Base-by-base conservation (phyloP, 2,888 invertebrate genomes). In the Yponomeuta plumbellus region DNA sequence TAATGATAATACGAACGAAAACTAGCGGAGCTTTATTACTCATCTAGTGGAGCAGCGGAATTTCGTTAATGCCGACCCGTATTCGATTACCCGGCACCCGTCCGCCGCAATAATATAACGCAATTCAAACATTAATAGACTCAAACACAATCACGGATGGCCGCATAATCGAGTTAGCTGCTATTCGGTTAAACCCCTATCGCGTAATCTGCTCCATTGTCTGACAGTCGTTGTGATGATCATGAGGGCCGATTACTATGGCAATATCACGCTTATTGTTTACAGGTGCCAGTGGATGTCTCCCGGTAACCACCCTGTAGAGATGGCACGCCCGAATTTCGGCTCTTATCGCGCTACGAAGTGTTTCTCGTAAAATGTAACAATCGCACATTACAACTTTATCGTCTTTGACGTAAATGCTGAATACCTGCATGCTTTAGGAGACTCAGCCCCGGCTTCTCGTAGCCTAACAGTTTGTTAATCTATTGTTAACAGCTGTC, bases 71-170 rank as follows among this genome's bases (percentile, higher is more conserved):
- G 79, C 80, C 81, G 75, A 79, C 80, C 82, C 81, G 81, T 86
- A 88, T 86, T 84, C 86, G 85, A 86, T 88, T 87, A 89, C 83
- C 76, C 78, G 73, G 77, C 80, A 79, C 79, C 78, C 80, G 78
- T 73, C 80, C 76, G 77, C 83, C 85, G 83, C 87, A 87, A 85
- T 89, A 88, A 85, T 86, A 89, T 89, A 88, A 88, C 89, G 88
- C 88, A 88, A 88, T 88, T 88, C 89, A 88, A 90, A 86, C 88
- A 90, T 90, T 89, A 89, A 90, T 89, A 86, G 86, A 84, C 84
- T 83, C 80, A 86, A 88, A 88, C 84, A 89, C 89, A 89, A 89
- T 89, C 89, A 88, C 84, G 89, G 88, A 89, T 89, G 86, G 87
- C 84, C 86, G 85, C 84, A 87, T 89, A 89, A 90, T 89, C 88